Evolutionary conservation across 2,113 vertebrate genomes (phyloP), one percentile per base, ranked within the genome.

Genomic region (Seriola rivoliana): DNA sequence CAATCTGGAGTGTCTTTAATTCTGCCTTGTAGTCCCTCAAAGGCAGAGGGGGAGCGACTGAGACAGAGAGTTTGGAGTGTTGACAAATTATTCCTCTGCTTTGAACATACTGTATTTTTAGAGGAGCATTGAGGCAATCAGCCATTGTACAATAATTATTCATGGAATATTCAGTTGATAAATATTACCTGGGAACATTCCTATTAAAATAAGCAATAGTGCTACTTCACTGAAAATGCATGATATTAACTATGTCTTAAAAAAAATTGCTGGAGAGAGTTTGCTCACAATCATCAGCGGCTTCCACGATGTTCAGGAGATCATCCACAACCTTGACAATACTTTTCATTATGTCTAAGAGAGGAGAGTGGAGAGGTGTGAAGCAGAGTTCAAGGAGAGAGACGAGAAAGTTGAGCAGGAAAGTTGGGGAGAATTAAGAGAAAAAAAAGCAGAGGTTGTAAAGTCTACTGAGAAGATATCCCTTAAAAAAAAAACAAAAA

Each of bases 261-360:
- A 17, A 17, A 5, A 17, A 1, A 19, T 21, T 21, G 8, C 52
- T n/a, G 9, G 52, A 55, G 52, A 54, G n/a, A 50, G 25, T 63
- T 57, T 57, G 17, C 54, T 79, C 5, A 88, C 62, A 11, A 0
- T 59, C 1, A 10, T 62, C 48, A 29, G 52, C 52, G 6, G 52
- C 7, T 50, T 64, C n/a, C 13, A 66, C 0, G 0, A 34, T 34
- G 11, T 48, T 57, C 29, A 71, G 69, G n/a, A 78, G 60, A 32
- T 75, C 48, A 42, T 82, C 38, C 23, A 32, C 29, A 68, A 84
- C 50, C 10, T 19, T 71, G 4, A n/a, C 12, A 58, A 58, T n/a
- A 0, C 4, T 63, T 32, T 11, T 71, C 21, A 42, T 74, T 42
- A 74, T 42, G 6, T 71, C 70, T 82, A 25, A 12, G 34, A 67